These are phyloP conservation scores for Phorcus lineatus DNA, from an alignment of 2,888 invertebrate species.

Conservation along the genomic window DNA sequence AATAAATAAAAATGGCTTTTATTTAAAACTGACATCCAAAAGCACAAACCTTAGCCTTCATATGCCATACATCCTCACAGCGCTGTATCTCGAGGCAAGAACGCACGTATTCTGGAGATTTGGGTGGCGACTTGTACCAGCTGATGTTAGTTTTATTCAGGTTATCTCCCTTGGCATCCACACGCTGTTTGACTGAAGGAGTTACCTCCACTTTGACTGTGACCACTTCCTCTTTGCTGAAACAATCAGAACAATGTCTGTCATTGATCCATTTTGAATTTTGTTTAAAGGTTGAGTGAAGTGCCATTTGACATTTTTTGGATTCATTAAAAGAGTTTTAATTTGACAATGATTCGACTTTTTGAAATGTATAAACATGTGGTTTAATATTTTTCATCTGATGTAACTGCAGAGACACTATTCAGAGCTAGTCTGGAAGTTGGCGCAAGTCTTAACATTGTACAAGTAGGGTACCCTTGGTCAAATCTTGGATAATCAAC, in stretches of 20 bases:
- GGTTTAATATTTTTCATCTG: too few species aligned
- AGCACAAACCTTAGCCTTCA: constrained; percentile 44
- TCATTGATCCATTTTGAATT: not conserved
- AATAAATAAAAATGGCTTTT: too few species aligned
- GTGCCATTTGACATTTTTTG: not conserved
- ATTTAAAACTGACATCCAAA: too few species aligned
- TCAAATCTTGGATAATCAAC: too few species aligned
- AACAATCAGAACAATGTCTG: not conserved
- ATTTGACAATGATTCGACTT: too few species aligned
- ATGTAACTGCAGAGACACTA: too few species aligned
- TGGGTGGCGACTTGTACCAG: not conserved
- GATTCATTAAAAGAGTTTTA: too few species aligned
- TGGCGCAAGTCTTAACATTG: too few species aligned
- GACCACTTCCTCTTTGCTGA: not conserved
- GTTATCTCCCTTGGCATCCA: not conserved
- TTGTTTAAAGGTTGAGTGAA: not conserved
- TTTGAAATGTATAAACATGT: too few species aligned
- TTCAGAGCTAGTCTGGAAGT: too few species aligned
- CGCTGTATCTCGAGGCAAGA: constrained; percentile 44
- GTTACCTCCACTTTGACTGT: not conserved
- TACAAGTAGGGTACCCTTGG: too few species aligned
- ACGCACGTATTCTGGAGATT: constrained; percentile 43
- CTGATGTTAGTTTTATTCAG: not conserved
- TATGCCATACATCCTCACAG: constrained; percentile 47
- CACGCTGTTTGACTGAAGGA: not conserved